Evolutionary conservation across 2,888 invertebrate genomes (phyloP).

Genomic region (Panopea generosa): DNA sequence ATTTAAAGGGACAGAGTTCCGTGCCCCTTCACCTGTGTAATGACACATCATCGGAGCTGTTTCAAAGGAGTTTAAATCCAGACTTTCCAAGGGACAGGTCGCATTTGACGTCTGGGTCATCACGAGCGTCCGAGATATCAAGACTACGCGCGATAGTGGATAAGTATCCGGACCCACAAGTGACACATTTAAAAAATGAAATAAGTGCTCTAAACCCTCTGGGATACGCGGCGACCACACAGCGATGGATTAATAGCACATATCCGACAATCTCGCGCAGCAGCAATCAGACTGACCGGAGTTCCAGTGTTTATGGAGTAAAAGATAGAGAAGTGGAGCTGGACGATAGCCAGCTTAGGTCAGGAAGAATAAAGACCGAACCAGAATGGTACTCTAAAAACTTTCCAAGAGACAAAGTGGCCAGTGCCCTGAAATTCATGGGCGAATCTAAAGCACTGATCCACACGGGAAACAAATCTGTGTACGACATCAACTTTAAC

Average conservation of each 20-base stretch:
- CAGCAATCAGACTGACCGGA: neutral
- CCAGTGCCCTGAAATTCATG: conserved; percentile 59
- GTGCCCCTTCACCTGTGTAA: conserved; percentile 74
- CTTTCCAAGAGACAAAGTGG: conserved; percentile 54
- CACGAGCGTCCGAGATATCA: conserved; percentile 17
- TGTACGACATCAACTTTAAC: conserved; percentile 54
- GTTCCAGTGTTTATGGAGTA: conserved; percentile 1
- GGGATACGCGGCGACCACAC: conserved; percentile 23
- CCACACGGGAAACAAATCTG: conserved; percentile 34
- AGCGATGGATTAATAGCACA: conserved; percentile 37
- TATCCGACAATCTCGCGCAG: conserved; percentile 7
- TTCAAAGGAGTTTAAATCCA: conserved; percentile 67
- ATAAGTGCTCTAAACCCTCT: conserved; percentile 44
- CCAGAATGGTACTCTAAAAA: conserved; percentile 54
- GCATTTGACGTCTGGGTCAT: neutral
- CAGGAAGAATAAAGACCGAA: conserved; percentile 1
- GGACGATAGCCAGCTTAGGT: neutral
- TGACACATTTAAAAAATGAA: conserved; percentile 31
- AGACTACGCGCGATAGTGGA: conserved; percentile 8
- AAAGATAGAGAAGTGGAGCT: neutral
- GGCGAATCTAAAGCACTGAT: conserved; percentile 38
- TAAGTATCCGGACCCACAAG: conserved; percentile 26
- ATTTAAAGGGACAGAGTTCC: conserved; percentile 69
- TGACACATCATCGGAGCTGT: conserved; percentile 73
- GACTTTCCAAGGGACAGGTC: neutral